phyloP scores from a whole-genome alignment of 2,888 invertebrate genomes.

The Chalcosyrphus nemorum region DNA sequence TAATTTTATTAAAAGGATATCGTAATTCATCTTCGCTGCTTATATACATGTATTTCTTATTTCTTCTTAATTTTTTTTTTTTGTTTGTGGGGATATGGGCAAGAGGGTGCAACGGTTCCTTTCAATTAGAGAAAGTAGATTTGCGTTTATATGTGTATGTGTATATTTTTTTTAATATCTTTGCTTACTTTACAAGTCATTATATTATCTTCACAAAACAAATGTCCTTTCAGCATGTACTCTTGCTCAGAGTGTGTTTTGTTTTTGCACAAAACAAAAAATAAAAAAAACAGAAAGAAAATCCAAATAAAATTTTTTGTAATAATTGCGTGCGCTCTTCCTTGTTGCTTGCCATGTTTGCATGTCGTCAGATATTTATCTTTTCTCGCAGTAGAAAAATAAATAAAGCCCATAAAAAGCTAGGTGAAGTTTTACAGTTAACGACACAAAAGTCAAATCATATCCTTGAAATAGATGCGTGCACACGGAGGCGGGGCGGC shows the following conservation, averaged over 20 bases:
- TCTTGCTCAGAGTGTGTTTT: conserved; percentile 42
- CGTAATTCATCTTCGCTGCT: conserved; percentile 62
- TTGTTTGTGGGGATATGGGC: not conserved
- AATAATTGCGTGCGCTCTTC: conserved; percentile 67
- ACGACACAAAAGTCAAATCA: conserved; percentile 62
- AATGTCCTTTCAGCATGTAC: conserved; percentile 68
- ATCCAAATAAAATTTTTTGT: conserved; percentile 19
- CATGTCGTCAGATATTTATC: conserved; percentile 72
- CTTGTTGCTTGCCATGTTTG: conserved; percentile 66
- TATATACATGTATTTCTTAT: conserved; percentile 13
- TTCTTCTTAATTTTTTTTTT: conserved; percentile 19
- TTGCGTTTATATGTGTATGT: conserved; percentile 37
- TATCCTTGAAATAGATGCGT: conserved; percentile 64
- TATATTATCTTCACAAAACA: conserved; percentile 62
- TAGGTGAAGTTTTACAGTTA: conserved; percentile 70
- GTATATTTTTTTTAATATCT: conserved; percentile 53
- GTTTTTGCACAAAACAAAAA: conserved; percentile 43
- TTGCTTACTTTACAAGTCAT: conserved; percentile 63
- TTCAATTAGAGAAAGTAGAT: conserved; percentile 71
- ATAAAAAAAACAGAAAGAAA: conserved; percentile 16
- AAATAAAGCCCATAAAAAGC: conserved; percentile 59
- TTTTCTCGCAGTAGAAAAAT: conserved; percentile 61
- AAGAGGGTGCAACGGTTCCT: conserved; percentile 55
- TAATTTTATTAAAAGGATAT: conserved; percentile 69
- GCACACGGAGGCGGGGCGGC: conserved; percentile 23